These are phyloP conservation scores for Muntiacus muntjak DNA, from an alignment of 2,113 vertebrate species.

Conservation along the genomic window DNA sequence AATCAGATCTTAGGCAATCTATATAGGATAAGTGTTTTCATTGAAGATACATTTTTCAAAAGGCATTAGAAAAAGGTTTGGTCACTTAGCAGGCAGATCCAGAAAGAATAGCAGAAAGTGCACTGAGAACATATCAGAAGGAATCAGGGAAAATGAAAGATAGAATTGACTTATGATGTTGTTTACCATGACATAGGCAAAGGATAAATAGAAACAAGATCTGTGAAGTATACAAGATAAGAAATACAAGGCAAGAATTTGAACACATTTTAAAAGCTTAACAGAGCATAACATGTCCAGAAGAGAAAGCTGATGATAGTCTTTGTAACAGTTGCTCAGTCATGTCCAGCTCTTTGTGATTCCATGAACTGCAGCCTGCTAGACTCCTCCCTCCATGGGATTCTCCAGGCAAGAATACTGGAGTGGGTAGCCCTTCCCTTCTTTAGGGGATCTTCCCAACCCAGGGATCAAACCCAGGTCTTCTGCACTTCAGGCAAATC, in stretches of 20 bases:
- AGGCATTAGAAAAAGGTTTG: not conserved
- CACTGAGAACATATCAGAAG: not conserved
- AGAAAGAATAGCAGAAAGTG: constrained; percentile 1
- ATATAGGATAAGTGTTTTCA: constrained; percentile 39
- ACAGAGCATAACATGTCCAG: not conserved
- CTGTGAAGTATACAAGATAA: not conserved
- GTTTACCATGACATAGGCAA: not conserved
- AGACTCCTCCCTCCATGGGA: not conserved
- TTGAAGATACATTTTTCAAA: constrained; percentile 31
- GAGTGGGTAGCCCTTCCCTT: not conserved
- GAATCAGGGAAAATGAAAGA: not conserved
- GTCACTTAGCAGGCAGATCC: constrained; percentile 1
- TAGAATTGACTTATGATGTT: not conserved
- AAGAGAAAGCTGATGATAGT: not conserved
- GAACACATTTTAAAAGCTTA: constrained; percentile 14
- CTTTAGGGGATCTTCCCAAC: not conserved
- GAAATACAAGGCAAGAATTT: constrained; percentile 10
- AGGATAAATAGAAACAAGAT: constrained; percentile 25
- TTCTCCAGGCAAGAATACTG: not conserved
- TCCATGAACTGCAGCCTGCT: not conserved
- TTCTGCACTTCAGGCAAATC: not conserved
- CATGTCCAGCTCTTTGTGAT: not conserved
- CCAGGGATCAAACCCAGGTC: not conserved
- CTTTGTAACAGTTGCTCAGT: not conserved
- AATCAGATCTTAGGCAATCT: constrained; percentile 19